These are phyloP conservation scores for Matsumurasca onukii DNA, from an alignment of 1,140 invertebrate genomes.

Conservation along the genomic window DNA sequence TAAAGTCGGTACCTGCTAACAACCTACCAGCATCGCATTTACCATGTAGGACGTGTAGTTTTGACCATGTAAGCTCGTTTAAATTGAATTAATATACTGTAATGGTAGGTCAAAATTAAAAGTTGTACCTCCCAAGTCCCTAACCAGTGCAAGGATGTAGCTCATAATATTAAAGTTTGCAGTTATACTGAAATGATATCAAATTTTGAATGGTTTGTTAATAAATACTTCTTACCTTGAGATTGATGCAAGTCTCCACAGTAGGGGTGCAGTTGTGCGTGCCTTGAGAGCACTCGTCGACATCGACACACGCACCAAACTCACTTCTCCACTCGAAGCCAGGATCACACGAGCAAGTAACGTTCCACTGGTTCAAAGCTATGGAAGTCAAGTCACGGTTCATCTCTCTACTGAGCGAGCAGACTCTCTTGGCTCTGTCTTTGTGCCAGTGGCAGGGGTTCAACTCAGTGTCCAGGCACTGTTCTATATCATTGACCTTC, in stretches of 20 bases:
- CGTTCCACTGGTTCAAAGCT: conserved; percentile 57
- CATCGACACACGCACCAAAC: conserved; percentile 61
- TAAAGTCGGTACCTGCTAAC: too few species aligned
- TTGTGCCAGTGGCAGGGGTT: conserved; percentile 34
- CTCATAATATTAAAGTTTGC: too few species aligned
- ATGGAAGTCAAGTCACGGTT: conserved; percentile 57
- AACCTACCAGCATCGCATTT: too few species aligned
- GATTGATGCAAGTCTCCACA: conserved; percentile 57
- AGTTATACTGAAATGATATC: too few species aligned
- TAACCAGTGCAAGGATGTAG: too few species aligned
- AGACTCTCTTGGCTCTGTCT: conserved; percentile 44
- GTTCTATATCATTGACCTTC: conserved; percentile 46
- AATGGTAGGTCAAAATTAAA: too few species aligned
- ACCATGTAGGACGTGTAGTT: too few species aligned
- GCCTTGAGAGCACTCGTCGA: conserved; percentile 57
- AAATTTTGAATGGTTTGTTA: too few species aligned
- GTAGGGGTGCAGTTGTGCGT: conserved; percentile 50
- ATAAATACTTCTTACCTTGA: too few species aligned
- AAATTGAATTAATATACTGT: too few species aligned
- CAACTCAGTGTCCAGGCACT: conserved; percentile 42
- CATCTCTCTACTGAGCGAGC: conserved; percentile 49
- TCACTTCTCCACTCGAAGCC: conserved; percentile 55
- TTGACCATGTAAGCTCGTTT: too few species aligned
- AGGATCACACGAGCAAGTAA: conserved; percentile 55
- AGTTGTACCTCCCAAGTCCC: too few species aligned